These are phyloP conservation scores for Acanthurus leucopareius DNA, from an alignment of 2,797 vertebrate genomes.

Conservation along the genomic window DNA sequence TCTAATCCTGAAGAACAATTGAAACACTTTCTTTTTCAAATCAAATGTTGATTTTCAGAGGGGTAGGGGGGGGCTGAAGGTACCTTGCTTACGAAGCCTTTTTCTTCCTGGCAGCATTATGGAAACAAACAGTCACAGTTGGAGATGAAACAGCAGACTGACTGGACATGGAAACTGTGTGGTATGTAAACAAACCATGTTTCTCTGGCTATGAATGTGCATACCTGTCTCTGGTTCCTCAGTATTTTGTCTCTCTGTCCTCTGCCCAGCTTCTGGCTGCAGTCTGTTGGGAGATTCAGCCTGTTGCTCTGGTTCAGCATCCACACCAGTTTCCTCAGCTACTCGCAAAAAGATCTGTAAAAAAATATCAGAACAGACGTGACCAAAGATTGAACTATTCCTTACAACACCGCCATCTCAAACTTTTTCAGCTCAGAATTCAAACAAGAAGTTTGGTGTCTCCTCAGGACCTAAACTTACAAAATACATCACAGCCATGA, in stretches of 20 bases:
- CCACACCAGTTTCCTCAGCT: conserved; percentile 80
- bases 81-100: conserved; percentile 83
- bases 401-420: background rate
- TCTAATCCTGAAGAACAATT: background rate
- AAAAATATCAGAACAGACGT: background rate
- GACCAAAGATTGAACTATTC: background rate
- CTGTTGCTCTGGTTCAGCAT: conserved; percentile 65
- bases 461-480: no score
- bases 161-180: conserved; percentile 13
- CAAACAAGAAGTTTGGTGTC: no score
- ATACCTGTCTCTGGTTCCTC: conserved; percentile 80
- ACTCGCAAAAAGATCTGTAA: conserved; percentile 93
- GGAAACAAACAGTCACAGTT: conserved; percentile 66
- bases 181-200: conserved; percentile 11
- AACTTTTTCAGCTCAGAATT: no score
- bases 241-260: conserved; percentile 32
- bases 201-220: background rate
- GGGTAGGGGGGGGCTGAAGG: background rate
- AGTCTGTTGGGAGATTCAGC: conserved; percentile 11
- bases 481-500: background rate
- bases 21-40: background rate
- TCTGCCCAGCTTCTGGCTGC: conserved; percentile 33
- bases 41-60: background rate
- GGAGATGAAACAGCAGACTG: conserved; percentile 37
- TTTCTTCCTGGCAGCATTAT: conserved; percentile 83